Conservation (phyloP, 1,140 invertebrate species). For the Euwallacea similis region DNA sequence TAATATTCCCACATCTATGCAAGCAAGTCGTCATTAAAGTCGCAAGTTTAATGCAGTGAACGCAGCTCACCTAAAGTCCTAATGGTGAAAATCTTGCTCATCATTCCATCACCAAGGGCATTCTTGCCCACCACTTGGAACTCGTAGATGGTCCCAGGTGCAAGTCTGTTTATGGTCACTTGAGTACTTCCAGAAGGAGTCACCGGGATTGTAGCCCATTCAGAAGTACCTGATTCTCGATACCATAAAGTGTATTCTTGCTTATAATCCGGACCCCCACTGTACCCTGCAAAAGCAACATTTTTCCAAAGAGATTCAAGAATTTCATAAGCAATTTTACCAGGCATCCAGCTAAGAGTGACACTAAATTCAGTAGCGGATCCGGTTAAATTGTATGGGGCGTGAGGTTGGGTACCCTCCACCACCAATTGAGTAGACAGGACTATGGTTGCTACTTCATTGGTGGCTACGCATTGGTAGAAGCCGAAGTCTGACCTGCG, state of each 20-base stretch:
- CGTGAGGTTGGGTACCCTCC: slow-evolving; percentile 94
- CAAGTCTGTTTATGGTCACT: slow-evolving; percentile 88
- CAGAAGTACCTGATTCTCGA: slow-evolving; percentile 75
- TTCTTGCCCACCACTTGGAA: slow-evolving; percentile 97
- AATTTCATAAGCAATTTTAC: slow-evolving; percentile 13
- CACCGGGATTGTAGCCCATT: slow-evolving; percentile 92
- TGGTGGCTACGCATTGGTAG: slow-evolving; percentile 93
- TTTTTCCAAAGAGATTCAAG: not conserved
- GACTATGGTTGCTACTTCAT: slow-evolving; percentile 90
- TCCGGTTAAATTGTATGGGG: slow-evolving; percentile 90
- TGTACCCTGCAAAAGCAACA: slow-evolving; percentile 64
- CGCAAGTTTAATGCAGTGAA: too few species aligned
- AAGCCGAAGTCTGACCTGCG: slow-evolving; percentile 88
- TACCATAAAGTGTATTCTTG: slow-evolving; percentile 95
- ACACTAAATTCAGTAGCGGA: slow-evolving; percentile 87
- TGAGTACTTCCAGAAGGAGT: slow-evolving; percentile 85
- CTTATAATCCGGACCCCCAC: slow-evolving; percentile 90
- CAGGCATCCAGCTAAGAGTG: slow-evolving; percentile 88
- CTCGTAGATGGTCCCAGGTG: slow-evolving; percentile 90
- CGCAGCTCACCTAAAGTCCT: slow-evolving; percentile 80
- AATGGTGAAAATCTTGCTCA: slow-evolving; percentile 88
- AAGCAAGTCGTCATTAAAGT: slow-evolving; percentile 25
- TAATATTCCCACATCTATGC: slow-evolving; percentile 61
- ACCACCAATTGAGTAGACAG: slow-evolving; percentile 88
- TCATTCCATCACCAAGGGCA: slow-evolving; percentile 90